phyloP scores from a whole-genome alignment of 2,888 invertebrate species.

The Xanthia togata region DNA sequence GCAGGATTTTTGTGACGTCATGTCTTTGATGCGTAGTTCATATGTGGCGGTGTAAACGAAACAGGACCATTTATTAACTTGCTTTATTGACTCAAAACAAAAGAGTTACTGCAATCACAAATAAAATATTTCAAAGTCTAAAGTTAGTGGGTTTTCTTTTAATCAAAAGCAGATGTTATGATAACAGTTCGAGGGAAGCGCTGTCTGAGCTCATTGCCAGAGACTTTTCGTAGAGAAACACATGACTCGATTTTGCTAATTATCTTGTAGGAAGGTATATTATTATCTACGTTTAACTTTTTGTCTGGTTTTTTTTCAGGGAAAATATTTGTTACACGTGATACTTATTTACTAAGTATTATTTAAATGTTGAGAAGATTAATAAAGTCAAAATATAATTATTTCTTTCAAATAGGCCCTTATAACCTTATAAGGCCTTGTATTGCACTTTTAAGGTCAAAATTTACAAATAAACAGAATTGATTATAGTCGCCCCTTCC shows the following conservation, averaged over 20 bases:
- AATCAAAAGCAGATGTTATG: slow-evolving; percentile 9
- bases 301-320: not conserved
- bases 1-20: no score
- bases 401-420: no score
- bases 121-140: not conserved
- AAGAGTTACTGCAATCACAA: not conserved
- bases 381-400: no score
- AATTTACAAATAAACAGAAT: no score
- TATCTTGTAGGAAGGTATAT: not conserved
- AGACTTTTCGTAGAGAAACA: not conserved
- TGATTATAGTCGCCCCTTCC: no score
- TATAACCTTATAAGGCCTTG: no score
- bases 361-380: not conserved
- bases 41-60: no score
- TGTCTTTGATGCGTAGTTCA: no score
- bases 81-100: not conserved
- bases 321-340: not conserved
- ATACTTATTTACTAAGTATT: not conserved
- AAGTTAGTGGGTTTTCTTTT: not conserved
- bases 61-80: not conserved
- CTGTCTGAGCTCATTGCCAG: not conserved
- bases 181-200: not conserved
- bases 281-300: not conserved
- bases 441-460: no score
- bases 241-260: not conserved